A percentile compares a stretch with the other conserved stretches of the same genome.
phyloP scores from a whole-genome alignment of 1,140 invertebrate genomes.

The Plodia interpunctella region DNA sequence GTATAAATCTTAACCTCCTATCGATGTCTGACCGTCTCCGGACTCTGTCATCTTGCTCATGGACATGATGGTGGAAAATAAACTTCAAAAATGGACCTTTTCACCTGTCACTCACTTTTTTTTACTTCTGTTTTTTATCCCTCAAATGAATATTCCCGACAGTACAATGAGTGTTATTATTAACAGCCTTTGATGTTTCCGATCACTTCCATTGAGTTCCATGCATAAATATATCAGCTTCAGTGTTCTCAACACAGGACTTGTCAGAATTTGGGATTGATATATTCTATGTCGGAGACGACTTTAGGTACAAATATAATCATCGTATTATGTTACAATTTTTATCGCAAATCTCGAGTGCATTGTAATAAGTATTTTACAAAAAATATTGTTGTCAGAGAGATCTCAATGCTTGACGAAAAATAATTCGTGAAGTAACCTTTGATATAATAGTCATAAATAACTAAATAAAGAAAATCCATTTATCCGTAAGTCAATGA shows the following conservation, averaged over 20 bases:
- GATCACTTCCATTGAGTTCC: background rate
- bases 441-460: no score
- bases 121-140: background rate
- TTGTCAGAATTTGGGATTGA: slow-evolving; percentile 3
- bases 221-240: background rate
- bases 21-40: no score
- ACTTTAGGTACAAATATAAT: background rate
- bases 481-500: no score
- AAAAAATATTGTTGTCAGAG: no score
- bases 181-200: slow-evolving; percentile 4
- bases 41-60: no score
- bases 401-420: no score
- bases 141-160: background rate
- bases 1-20: no score
- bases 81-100: background rate
- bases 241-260: background rate
- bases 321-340: no score
- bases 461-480: no score
- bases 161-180: slow-evolving; percentile 7
- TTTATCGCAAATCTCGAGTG: no score
- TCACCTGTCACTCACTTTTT: background rate
- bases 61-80: background rate
- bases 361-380: no score
- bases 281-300: background rate
- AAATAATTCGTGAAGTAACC: no score